Evolutionary conservation across 2,113 vertebrate genomes (phyloP).

Genomic region (Marmota flaviventris): DNA sequence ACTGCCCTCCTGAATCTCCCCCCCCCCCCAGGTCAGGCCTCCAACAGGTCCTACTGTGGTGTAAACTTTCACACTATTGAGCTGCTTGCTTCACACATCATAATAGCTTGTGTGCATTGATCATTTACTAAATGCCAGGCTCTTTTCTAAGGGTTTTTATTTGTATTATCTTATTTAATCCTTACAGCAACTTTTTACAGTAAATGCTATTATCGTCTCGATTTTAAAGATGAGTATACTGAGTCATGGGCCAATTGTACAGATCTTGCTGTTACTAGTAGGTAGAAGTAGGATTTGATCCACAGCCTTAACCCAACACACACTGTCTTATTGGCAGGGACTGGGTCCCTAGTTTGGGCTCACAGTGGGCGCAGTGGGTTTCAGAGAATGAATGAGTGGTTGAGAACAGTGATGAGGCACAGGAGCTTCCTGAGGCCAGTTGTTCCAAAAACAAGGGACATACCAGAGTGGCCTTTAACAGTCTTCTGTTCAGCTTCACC

Average conservation of each 20-base stretch:
- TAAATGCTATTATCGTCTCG: neutral
- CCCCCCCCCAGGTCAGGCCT: neutral
- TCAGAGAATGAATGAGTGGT: neutral
- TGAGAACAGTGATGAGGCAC: neutral
- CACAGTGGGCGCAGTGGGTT: neutral
- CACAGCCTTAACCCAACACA: no score
- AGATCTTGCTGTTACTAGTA: neutral
- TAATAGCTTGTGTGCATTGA: neutral
- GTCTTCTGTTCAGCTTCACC: neutral
- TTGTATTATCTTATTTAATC: conserved; percentile 8
- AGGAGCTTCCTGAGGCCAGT: neutral
- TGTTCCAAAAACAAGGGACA: neutral
- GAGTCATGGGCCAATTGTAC: neutral
- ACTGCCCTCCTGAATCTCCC: neutral
- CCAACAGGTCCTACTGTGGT: neutral
- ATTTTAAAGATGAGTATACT: neutral
- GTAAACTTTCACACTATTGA: neutral
- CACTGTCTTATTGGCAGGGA: neutral
- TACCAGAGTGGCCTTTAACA: neutral
- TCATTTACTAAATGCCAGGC: neutral
- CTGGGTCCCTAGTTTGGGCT: neutral
- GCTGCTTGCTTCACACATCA: neutral
- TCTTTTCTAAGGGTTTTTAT: conserved; percentile 14
- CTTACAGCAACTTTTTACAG: neutral
- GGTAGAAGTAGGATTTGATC: conserved; percentile 7